These are phyloP conservation scores for Zelleria hepariella DNA, from an alignment of 2,888 invertebrate genomes.

Conservation along the genomic window DNA sequence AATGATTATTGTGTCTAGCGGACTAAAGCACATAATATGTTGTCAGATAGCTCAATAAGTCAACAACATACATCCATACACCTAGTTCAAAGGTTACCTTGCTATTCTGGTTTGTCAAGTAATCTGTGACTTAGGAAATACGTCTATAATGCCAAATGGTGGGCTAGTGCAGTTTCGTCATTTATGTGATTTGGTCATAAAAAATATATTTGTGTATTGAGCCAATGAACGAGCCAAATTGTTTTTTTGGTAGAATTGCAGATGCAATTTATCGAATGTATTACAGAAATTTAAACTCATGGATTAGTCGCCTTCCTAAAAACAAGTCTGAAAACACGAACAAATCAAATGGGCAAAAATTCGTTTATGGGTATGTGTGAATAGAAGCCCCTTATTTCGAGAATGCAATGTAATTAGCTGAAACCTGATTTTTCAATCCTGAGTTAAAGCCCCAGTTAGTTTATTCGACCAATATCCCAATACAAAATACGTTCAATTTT, in stretches of 20 bases:
- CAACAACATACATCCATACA: not conserved
- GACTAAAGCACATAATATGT: not conserved
- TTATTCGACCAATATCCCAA: too few species aligned
- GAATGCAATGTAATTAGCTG: too few species aligned
- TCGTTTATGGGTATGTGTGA: too few species aligned
- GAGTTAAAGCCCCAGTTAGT: too few species aligned
- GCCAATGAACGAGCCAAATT: not conserved
- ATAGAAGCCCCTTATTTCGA: too few species aligned
- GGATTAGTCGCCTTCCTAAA: too few species aligned
- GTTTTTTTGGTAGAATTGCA: not conserved
- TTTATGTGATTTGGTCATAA: not conserved
- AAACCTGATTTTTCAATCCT: too few species aligned
- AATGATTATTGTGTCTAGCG: not conserved
- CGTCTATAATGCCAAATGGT: not conserved
- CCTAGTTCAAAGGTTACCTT: slow-evolving; percentile 51
- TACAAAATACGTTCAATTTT: too few species aligned
- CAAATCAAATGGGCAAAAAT: too few species aligned
- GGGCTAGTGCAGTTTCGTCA: not conserved
- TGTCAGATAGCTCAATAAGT: not conserved
- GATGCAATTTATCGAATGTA: too few species aligned
- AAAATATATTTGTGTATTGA: not conserved
- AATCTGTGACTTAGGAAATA: not conserved
- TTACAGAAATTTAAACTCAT: too few species aligned
- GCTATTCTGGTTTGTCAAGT: slow-evolving; percentile 37
- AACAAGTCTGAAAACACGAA: too few species aligned